These are phyloP conservation scores for Ophion ellenae DNA, from an alignment of 2,888 invertebrate species.

Conservation along the genomic window DNA sequence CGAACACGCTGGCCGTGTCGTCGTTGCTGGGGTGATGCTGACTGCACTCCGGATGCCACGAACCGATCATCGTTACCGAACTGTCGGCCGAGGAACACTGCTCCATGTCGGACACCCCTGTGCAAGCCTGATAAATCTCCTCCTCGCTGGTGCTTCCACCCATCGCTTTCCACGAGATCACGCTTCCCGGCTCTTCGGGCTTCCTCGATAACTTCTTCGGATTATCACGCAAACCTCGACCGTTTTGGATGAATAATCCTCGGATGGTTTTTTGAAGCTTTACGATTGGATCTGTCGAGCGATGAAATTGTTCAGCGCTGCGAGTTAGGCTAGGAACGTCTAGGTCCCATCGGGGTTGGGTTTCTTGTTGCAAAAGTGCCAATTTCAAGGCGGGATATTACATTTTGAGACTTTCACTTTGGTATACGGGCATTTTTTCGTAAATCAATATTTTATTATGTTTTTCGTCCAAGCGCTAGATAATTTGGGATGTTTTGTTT, in stretches of 20 bases:
- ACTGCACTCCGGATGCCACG: slow-evolving; percentile 42
- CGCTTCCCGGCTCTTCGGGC: not conserved
- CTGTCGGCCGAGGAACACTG: slow-evolving; percentile 23
- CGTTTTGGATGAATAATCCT: slow-evolving; percentile 19
- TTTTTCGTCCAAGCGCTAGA: too few species aligned
- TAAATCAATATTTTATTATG: too few species aligned
- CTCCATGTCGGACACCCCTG: slow-evolving; percentile 32
- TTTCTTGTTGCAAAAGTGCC: too few species aligned
- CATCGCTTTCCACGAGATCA: not conserved
- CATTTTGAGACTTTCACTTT: too few species aligned
- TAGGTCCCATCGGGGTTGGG: too few species aligned
- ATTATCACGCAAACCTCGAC: not conserved
- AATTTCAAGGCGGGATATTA: too few species aligned
- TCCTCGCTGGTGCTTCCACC: not conserved
- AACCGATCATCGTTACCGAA: slow-evolving; percentile 42
- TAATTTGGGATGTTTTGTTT: too few species aligned
- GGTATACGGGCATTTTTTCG: too few species aligned
- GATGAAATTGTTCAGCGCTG: not conserved
- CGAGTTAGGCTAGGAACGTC: not conserved
- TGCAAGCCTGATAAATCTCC: slow-evolving; percentile 33
- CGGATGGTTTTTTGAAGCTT: slow-evolving; percentile 39
- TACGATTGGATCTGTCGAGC: slow-evolving; percentile 48
- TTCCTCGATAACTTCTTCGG: not conserved
- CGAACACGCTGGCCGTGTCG: not conserved
- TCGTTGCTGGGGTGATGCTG: not conserved